Evolutionary conservation across 2,113 vertebrate genomes (phyloP).

Genomic region (Megaleporinus macrocephalus): DNA sequence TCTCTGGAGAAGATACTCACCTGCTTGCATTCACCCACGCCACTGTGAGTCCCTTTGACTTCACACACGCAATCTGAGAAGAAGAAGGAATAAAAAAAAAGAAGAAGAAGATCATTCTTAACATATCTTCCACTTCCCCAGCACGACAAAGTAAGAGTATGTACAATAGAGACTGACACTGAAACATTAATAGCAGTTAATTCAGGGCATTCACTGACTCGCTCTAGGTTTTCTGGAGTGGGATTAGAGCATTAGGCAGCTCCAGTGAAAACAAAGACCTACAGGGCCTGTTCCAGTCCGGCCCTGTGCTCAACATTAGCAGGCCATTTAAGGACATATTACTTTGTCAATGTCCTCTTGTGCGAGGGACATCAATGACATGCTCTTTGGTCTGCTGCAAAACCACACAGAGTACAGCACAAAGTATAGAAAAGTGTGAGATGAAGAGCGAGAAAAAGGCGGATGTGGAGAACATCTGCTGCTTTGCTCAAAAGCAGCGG

Average conservation of each 20-base stretch:
- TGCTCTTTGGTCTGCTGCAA: not conserved
- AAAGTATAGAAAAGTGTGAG: not conserved
- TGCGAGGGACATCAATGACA: not conserved
- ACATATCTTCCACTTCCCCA: not conserved
- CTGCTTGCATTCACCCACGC: slow-evolving; percentile 87
- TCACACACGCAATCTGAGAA: slow-evolving; percentile 88
- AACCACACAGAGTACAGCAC: not conserved
- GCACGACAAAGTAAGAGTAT: not conserved
- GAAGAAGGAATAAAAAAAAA: slow-evolving; percentile 9
- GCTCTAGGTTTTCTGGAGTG: not conserved
- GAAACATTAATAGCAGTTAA: not conserved
- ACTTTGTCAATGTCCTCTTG: too few species aligned
- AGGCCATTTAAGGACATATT: too few species aligned
- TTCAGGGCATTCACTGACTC: not conserved
- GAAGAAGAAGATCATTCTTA: not conserved
- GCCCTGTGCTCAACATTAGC: not conserved
- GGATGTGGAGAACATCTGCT: not conserved
- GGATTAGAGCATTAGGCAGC: not conserved
- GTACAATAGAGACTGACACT: not conserved
- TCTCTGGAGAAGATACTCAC: slow-evolving; percentile 69
- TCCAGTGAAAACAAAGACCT: not conserved
- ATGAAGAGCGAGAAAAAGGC: not conserved
- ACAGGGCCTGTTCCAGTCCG: not conserved
- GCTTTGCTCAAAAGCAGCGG: not conserved
- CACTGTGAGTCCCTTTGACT: slow-evolving; percentile 85